These are phyloP conservation scores for Acridotheres tristis DNA, from an alignment of 2,797 vertebrate genomes.

Conservation along the genomic window DNA sequence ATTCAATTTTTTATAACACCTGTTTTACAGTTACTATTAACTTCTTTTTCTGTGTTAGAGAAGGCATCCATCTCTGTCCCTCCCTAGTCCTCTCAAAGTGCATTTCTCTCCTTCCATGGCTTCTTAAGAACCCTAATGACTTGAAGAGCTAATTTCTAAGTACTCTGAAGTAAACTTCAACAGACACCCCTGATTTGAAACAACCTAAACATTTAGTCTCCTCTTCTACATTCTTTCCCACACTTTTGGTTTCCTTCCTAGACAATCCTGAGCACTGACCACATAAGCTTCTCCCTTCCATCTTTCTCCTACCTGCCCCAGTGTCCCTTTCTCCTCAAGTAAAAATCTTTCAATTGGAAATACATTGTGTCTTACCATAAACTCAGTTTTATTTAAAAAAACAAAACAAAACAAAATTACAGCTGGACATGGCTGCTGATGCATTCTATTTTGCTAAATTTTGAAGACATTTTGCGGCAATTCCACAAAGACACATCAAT, in stretches of 20 bases:
- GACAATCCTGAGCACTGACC: background rate
- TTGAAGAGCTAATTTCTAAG: background rate
- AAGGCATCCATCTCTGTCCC: background rate
- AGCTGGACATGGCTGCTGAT: background rate
- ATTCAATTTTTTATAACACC: background rate
- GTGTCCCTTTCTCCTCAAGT: background rate
- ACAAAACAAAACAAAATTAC: background rate
- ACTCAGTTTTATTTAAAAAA: background rate
- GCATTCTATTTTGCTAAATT: background rate
- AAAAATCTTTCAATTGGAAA: background rate
- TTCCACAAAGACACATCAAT: background rate
- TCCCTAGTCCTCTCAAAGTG: background rate
- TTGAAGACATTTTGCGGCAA: background rate
- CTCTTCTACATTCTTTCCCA: background rate
- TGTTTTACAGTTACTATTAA: background rate
- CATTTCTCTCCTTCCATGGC: background rate
- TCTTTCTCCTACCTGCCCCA: background rate
- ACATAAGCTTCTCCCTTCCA: rapidly evolving
- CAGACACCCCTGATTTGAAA: background rate
- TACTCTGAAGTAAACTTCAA: background rate
- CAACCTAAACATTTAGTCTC: background rate
- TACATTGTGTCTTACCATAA: background rate
- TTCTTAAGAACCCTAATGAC: background rate
- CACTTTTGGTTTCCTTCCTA: background rate
- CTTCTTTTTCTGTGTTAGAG: background rate